These are phyloP conservation scores for Eristalis pertinax DNA, from an alignment of 2,888 invertebrate species.

Conservation along the genomic window DNA sequence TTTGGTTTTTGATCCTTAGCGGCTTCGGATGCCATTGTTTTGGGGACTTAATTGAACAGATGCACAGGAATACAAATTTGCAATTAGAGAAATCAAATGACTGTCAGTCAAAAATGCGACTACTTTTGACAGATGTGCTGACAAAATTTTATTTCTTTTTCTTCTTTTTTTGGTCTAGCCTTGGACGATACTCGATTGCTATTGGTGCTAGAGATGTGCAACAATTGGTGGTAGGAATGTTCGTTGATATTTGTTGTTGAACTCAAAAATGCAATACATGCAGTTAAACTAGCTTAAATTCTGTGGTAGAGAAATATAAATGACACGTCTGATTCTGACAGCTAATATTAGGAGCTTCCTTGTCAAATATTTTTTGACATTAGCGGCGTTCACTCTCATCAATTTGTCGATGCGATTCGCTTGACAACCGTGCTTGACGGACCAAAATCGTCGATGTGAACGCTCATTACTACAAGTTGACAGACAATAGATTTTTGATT, in stretches of 20 bases:
- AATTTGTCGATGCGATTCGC: no score
- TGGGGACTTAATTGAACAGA: conserved; percentile 56
- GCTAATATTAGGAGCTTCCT: no score
- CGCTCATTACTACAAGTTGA: no score
- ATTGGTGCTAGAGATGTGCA: neutral
- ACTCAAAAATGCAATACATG: no score
- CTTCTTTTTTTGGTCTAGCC: neutral
- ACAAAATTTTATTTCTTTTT: neutral
- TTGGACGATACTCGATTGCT: conserved; percentile 24
- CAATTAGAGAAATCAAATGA: conserved; percentile 51
- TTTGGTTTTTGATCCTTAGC: conserved; percentile 80
- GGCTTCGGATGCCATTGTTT: conserved; percentile 79
- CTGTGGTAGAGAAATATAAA: no score
- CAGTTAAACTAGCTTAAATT: no score
- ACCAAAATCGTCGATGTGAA: no score
- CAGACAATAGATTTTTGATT: no score
- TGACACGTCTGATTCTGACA: no score
- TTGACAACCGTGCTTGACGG: no score
- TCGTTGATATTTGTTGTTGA: neutral
- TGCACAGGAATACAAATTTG: conserved; percentile 58
- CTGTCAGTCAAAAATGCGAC: conserved; percentile 33
- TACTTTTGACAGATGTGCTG: conserved; percentile 31
- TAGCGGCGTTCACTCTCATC: no score
- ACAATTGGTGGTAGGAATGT: neutral
- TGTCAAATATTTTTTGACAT: no score